Percentiles rank a stretch among this genome's conserved stretches.
Conservation (phyloP, 2,888 invertebrate genomes). For the Elegia similella region DNA sequence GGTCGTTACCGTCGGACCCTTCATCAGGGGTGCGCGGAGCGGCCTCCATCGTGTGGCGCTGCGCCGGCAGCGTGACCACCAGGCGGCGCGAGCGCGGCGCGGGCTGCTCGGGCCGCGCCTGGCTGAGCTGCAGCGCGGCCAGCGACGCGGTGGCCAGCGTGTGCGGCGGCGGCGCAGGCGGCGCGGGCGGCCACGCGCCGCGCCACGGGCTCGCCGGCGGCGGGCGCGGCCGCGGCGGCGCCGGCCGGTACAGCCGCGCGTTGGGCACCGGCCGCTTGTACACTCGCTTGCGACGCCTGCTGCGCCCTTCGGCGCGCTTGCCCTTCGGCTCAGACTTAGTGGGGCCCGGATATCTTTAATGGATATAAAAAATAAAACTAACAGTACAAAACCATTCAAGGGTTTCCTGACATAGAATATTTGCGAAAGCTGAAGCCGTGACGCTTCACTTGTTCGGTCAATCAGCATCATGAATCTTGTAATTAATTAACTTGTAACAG, state of each 20-base stretch:
- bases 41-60: conserved; percentile 38
- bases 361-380: too few species aligned
- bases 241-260: conserved; percentile 60
- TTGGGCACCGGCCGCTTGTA: conserved; percentile 52
- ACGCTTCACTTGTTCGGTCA: too few species aligned
- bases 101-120: conserved; percentile 16
- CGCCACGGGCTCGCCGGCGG: conserved; percentile 37
- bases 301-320: conserved; percentile 27
- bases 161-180: conserved; percentile 24
- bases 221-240: conserved; percentile 36
- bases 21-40: conserved; percentile 83
- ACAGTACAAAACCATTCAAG: too few species aligned
- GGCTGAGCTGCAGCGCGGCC: conserved; percentile 33
- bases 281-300: conserved; percentile 36
- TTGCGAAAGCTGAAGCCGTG: too few species aligned
- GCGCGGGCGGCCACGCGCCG: conserved; percentile 32
- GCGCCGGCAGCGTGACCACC: conserved; percentile 20
- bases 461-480: too few species aligned
- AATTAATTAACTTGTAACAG: too few species aligned
- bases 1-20: conserved; percentile 86
- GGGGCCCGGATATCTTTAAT: conserved; percentile 54
- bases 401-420: too few species aligned
- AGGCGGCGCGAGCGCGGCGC: conserved; percentile 17
- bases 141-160: conserved; percentile 37
- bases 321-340: conserved; percentile 18